These are phyloP conservation scores for Heliopora coerulea DNA, from an alignment of 92 coral and sea anemone genomes.

Conservation along the genomic window DNA sequence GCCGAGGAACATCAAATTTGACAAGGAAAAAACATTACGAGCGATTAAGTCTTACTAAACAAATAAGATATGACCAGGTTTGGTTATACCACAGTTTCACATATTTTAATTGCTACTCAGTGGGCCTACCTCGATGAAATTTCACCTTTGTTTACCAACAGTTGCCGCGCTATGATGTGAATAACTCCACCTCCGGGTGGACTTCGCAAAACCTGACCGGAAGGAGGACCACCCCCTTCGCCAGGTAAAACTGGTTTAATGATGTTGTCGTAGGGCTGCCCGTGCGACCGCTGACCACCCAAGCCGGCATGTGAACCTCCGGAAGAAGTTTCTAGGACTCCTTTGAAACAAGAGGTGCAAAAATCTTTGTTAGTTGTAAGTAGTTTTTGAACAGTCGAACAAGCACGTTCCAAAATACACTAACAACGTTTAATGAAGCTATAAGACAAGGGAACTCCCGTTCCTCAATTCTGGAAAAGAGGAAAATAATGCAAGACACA, in stretches of 20 bases:
- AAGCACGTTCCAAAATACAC: too few relatives aligned
- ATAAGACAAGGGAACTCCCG: too few relatives aligned
- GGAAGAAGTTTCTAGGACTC: conserved; percentile 6
- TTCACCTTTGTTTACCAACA: conserved; percentile 46
- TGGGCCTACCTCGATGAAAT: conserved; percentile 53
- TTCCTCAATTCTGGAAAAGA: too few relatives aligned
- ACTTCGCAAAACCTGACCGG: conserved; percentile 13
- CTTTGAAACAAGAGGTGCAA: background rate
- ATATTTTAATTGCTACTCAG: background rate
- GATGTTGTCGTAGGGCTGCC: conserved; percentile 52
- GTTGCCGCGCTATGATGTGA: conserved; percentile 42
- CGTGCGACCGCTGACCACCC: conserved; percentile 35
- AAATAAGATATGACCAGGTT: too few relatives aligned
- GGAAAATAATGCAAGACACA: too few relatives aligned
- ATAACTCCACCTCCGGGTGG: conserved; percentile 60
- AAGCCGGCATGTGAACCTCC: conserved; percentile 54
- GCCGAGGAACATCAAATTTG: too few relatives aligned
- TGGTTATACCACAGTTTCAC: too few relatives aligned
- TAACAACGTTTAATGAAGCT: too few relatives aligned
- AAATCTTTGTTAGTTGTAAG: background rate
- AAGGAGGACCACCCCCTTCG: conserved; percentile 56
- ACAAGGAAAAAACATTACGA: too few relatives aligned
- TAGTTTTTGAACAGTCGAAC: too few relatives aligned
- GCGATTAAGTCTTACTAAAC: too few relatives aligned
- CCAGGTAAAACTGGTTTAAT: conserved; percentile 49